Evolutionary conservation across 2,797 vertebrate genomes (phyloP).

Genomic region (Hemibagrus guttatus): DNA sequence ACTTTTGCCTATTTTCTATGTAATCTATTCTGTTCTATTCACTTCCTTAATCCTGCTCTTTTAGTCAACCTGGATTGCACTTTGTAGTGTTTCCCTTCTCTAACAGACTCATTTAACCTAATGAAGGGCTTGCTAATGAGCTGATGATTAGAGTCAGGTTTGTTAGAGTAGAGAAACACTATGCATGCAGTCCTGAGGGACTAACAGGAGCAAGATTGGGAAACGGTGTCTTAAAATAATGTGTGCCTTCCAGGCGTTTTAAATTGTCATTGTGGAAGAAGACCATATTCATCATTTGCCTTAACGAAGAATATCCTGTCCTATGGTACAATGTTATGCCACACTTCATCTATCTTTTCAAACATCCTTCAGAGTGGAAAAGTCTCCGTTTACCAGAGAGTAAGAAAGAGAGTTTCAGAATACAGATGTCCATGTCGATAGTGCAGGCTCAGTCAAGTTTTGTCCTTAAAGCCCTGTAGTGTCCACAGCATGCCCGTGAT

Average conservation of each 20-base stretch:
- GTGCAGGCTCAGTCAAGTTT: not conserved
- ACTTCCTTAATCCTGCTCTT: not conserved
- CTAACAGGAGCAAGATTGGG: conserved; percentile 5
- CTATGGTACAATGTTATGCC: not conserved
- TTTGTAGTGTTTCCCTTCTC: conserved; percentile 8
- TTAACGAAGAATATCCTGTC: conserved; percentile 19
- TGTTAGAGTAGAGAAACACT: conserved; percentile 20
- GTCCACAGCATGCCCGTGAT: conserved; percentile 18
- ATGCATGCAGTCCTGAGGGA: conserved; percentile 18
- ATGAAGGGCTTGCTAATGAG: conserved; percentile 39
- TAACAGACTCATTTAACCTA: conserved; percentile 13
- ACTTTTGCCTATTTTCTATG: too few relatives aligned
- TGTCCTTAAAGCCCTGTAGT: not conserved
- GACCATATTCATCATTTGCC: conserved; percentile 16
- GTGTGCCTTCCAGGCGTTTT: conserved; percentile 17
- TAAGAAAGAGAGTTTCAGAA: not conserved
- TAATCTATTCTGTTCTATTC: conserved; percentile 1
- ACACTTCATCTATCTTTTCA: conserved; percentile 1
- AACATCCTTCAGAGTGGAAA: conserved; percentile 2
- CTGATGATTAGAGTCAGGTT: conserved; percentile 37
- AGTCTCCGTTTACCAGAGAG: not conserved
- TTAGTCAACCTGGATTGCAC: not conserved
- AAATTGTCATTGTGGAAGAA: conserved; percentile 10
- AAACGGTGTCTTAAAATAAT: conserved; percentile 18
- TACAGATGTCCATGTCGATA: not conserved